Conservation (phyloP, 2,888 invertebrate genomes). For the Maniola hyperantus region DNA sequence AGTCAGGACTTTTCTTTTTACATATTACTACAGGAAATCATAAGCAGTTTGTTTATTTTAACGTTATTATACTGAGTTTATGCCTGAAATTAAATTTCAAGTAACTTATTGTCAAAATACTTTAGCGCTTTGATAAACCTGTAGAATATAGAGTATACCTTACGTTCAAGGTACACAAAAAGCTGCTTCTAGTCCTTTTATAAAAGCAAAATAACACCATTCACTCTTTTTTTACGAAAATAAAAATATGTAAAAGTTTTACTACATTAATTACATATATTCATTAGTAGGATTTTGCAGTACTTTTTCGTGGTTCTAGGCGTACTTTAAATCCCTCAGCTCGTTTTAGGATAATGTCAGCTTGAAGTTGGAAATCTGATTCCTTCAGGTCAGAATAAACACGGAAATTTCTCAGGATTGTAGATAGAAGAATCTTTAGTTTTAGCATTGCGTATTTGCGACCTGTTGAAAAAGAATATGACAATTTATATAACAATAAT, state of each 20-base stretch:
- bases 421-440: conserved; percentile 89
- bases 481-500: no score
- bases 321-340: conserved; percentile 89
- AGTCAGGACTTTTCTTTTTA: no score
- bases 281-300: conserved; percentile 61
- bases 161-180: background rate
- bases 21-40: background rate
- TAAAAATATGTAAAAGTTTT: background rate
- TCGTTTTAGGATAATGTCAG: conserved; percentile 90
- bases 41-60: background rate
- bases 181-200: background rate
- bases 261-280: conserved; percentile 1
- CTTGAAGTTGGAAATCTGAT: conserved; percentile 87
- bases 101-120: background rate
- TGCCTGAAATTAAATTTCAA: conserved; percentile 26
- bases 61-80: background rate
- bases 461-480: conserved; percentile 66
- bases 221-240: background rate
- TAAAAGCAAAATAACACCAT: background rate
- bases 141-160: no score
- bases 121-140: conserved; percentile 9
- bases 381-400: conserved; percentile 86
- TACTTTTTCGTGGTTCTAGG: conserved; percentile 85
- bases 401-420: conserved; percentile 88
- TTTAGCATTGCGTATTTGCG: conserved; percentile 92